Evolutionary conservation across 2,888 invertebrate genomes (phyloP).

Genomic region (Flabesymbios commensalis): DNA sequence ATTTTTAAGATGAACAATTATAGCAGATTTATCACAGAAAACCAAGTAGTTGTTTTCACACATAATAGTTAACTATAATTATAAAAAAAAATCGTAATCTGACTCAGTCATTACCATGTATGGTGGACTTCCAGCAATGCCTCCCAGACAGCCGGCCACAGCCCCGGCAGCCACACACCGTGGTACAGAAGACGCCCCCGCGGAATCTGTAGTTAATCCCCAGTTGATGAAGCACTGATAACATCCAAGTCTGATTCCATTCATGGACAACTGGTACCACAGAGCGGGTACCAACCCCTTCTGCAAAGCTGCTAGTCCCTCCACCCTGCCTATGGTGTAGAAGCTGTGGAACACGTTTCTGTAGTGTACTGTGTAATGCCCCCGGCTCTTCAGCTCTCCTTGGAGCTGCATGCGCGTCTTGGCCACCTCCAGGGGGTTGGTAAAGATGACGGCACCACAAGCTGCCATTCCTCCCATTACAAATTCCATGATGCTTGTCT

Average conservation of each 20-base stretch:
- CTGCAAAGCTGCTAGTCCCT: conserved; percentile 74
- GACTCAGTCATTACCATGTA: too few species aligned
- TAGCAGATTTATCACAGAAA: too few species aligned
- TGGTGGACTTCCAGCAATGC: conserved; percentile 81
- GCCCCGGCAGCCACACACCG: conserved; percentile 76
- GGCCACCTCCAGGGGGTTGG: conserved; percentile 87
- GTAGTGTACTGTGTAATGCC: conserved; percentile 67
- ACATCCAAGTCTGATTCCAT: conserved; percentile 76
- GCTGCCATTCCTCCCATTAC: conserved; percentile 73
- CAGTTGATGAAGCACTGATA: conserved; percentile 75
- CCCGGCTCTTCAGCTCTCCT: conserved; percentile 72
- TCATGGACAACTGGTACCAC: conserved; percentile 84
- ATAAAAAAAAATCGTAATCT: too few species aligned
- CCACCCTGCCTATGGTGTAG: conserved; percentile 72
- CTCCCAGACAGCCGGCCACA: conserved; percentile 77
- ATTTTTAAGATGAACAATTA: too few species aligned
- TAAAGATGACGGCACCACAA: conserved; percentile 80
- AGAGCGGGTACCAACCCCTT: conserved; percentile 81
- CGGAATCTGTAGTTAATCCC: conserved; percentile 68
- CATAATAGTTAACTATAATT: too few species aligned
- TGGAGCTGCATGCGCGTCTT: conserved; percentile 90
- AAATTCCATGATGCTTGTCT: conserved; percentile 71
- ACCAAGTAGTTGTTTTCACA: too few species aligned
- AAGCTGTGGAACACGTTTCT: conserved; percentile 79
- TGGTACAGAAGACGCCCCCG: conserved; percentile 71